These are phyloP conservation scores for Malurus cyaneus DNA, from an alignment of 2,113 vertebrate genomes.

Conservation along the genomic window DNA sequence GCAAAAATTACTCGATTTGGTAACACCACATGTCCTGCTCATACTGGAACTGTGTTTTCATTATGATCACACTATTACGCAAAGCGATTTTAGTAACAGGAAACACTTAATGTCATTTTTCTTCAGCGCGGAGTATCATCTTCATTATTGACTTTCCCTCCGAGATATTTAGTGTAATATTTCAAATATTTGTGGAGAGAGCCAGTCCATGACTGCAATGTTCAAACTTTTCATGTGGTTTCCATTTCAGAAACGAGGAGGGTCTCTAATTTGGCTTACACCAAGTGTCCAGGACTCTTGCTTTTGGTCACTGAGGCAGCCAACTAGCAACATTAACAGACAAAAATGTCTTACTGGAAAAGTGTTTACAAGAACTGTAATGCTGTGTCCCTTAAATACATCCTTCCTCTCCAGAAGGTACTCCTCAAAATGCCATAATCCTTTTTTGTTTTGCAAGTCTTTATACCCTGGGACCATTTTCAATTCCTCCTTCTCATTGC, in stretches of 20 bases:
- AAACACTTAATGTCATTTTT: constrained; percentile 32
- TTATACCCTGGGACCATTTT: not conserved
- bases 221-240: constrained; percentile 25
- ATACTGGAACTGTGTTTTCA: not conserved
- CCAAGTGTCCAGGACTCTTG: not conserved
- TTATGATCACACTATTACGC: not conserved
- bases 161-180: constrained; percentile 7
- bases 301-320: not conserved
- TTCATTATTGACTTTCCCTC: constrained; percentile 23
- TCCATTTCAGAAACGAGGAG: constrained; percentile 18
- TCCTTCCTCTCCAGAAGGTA: constrained; percentile 38
- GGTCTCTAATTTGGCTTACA: constrained; percentile 11
- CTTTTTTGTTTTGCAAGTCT: not conserved
- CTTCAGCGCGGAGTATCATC: not conserved
- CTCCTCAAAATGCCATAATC: constrained; percentile 17
- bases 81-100: not conserved
- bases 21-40: not conserved
- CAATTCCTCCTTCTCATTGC: not conserved
- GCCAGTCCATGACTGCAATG: not conserved
- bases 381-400: not conserved
- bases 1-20: not conserved
- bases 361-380: constrained; percentile 9
- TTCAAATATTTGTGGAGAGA: constrained; percentile 34
- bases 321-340: constrained; percentile 6
- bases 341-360: constrained; percentile 22